phyloP scores from a whole-genome alignment of 2,113 vertebrate species.

The Anarhynchus alexandrinus region DNA sequence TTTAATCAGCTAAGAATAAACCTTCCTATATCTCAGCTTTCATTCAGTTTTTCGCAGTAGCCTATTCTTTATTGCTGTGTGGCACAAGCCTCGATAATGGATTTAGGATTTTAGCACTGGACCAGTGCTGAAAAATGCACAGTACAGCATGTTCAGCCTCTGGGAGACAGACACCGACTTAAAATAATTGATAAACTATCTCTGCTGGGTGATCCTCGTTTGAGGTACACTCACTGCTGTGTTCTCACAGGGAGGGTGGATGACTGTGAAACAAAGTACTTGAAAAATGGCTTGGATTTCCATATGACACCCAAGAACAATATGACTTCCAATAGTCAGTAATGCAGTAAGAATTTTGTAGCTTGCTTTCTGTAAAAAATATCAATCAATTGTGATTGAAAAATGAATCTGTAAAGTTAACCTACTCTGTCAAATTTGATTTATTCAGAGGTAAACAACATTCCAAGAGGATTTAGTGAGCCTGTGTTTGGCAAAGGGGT shows the following conservation, averaged over 20 bases:
- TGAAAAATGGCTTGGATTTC: slow-evolving; percentile 73
- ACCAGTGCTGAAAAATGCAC: not conserved
- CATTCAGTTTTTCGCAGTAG: not conserved
- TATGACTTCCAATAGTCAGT: slow-evolving; percentile 65
- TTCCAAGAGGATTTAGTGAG: slow-evolving; percentile 81
- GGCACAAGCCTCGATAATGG: not conserved
- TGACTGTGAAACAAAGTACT: slow-evolving; percentile 50
- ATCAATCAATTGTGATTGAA: slow-evolving; percentile 78
- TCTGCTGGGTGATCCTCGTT: slow-evolving; percentile 30
- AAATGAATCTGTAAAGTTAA: slow-evolving; percentile 80
- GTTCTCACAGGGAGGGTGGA: not conserved
- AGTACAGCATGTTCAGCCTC: slow-evolving; percentile 10
- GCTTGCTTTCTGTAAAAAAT: slow-evolving; percentile 75
- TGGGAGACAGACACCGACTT: slow-evolving; percentile 30
- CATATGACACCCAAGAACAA: slow-evolving; percentile 69
- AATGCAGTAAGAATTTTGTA: slow-evolving; percentile 71
- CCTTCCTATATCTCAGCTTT: not conserved
- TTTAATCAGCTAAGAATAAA: slow-evolving; percentile 3
- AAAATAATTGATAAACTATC: slow-evolving; percentile 59
- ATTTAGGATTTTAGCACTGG: slow-evolving; percentile 23
- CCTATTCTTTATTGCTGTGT: not conserved
- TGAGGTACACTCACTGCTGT: slow-evolving; percentile 2
- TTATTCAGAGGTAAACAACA: slow-evolving; percentile 82
- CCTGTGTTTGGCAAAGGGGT: slow-evolving; percentile 77
- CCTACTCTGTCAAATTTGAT: slow-evolving; percentile 79